A percentile compares a stretch with the other conserved stretches of the same genome.
phyloP scores from a whole-genome alignment of 2,797 vertebrate genomes.

The Rhadinocentrus ornatus region DNA sequence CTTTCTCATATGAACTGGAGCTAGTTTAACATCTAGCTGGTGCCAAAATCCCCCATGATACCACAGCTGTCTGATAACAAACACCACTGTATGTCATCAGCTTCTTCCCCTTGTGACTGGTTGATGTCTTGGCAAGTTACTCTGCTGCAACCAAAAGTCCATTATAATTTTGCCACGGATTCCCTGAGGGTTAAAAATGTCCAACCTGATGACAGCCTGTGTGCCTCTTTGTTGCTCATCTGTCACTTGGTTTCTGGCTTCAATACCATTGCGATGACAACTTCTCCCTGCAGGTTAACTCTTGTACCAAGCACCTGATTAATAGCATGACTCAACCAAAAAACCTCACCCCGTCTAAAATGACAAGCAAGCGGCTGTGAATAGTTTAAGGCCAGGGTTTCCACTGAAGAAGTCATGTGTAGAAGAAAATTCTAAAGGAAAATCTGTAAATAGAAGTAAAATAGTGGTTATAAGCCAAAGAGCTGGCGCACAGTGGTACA shows the following conservation, averaged over 20 bases:
- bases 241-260: constrained; percentile 55
- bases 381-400: not conserved
- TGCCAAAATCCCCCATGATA: constrained; percentile 4
- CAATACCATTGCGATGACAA: constrained; percentile 33
- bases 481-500: not conserved
- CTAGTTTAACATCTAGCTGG: not conserved
- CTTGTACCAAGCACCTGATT: constrained; percentile 40
- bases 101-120: constrained; percentile 15
- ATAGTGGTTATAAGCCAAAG: not conserved
- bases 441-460: not conserved
- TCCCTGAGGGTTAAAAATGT: constrained; percentile 33
- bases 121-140: constrained; percentile 29
- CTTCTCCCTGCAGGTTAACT: constrained; percentile 37
- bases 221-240: constrained; percentile 48
- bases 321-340: constrained; percentile 10
- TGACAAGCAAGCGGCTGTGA: not conserved
- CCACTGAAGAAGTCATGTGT: not conserved
- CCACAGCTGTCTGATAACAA: constrained; percentile 36
- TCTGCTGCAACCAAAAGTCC: constrained; percentile 46
- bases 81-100: constrained; percentile 38
- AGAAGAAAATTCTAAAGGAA: not conserved
- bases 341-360: not conserved
- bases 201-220: constrained; percentile 21
- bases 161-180: constrained; percentile 48
- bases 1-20: not conserved